These are phyloP conservation scores for Torymus texanus DNA, from an alignment of 2,888 invertebrate genomes.

Conservation along the genomic window DNA sequence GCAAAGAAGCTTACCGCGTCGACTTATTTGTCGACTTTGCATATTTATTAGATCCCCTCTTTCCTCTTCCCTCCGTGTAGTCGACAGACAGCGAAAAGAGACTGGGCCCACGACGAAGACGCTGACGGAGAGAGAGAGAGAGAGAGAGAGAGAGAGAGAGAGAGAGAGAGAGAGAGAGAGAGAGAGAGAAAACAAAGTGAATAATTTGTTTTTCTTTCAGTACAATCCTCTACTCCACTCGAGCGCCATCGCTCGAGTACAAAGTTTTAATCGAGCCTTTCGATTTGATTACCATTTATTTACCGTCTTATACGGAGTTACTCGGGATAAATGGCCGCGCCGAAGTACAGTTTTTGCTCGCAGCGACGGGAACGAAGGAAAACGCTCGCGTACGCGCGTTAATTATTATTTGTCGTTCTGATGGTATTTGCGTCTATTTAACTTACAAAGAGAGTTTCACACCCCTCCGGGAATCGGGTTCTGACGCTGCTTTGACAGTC, in stretches of 20 bases:
- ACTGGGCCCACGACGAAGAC: conserved; percentile 57
- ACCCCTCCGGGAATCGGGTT: no score
- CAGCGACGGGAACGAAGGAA: background rate
- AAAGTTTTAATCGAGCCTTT: conserved; percentile 63
- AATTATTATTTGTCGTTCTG: conserved; percentile 28
- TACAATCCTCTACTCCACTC: no score
- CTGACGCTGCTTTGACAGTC: no score
- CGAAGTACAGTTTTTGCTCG: conserved; percentile 4
- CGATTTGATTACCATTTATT: conserved; percentile 61
- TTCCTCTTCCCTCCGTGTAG: conserved; percentile 45
- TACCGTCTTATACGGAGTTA: conserved; percentile 28
- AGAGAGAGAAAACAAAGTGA: conserved; percentile 59
- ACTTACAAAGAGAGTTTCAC: background rate
- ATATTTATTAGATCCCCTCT: conserved; percentile 68
- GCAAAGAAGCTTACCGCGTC: conserved; percentile 56
- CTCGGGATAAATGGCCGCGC: conserved; percentile 24
- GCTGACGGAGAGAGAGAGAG: conserved; percentile 45
- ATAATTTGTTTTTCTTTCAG: conserved; percentile 58
- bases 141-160: conserved; percentile 25
- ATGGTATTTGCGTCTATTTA: conserved; percentile 24
- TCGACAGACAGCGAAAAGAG: conserved; percentile 63
- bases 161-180: conserved; percentile 49
- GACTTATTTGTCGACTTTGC: conserved; percentile 67
- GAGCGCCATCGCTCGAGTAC: conserved; percentile 49
- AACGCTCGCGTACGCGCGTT: conserved; percentile 2